phyloP scores from a whole-genome alignment of 2,888 invertebrate genomes.

The Drosophila cognata region DNA sequence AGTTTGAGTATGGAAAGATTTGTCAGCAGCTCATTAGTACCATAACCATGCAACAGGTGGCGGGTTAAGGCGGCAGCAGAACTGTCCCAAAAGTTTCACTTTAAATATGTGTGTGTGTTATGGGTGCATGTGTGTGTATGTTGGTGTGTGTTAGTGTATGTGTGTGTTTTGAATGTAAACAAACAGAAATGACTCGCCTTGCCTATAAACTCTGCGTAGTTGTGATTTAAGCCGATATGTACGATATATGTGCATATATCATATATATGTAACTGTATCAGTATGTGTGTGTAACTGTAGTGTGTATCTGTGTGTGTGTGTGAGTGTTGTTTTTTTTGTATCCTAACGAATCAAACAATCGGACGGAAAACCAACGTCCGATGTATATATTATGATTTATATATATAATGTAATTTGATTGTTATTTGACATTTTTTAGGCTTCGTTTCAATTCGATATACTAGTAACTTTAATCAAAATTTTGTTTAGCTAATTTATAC shows the following conservation, averaged over 20 bases:
- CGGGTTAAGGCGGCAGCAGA: constrained; percentile 63
- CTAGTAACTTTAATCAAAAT: constrained; percentile 49
- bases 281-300: constrained; percentile 18
- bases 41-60: constrained; percentile 89
- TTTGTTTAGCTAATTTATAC: constrained; percentile 20
- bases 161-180: constrained; percentile 32
- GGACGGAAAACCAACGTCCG: constrained; percentile 7
- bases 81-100: constrained; percentile 8
- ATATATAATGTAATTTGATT: constrained; percentile 13
- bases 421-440: constrained; percentile 10
- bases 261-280: constrained; percentile 22
- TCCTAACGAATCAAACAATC: constrained; percentile 30
- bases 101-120: constrained; percentile 7
- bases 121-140: background rate
- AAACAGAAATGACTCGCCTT: constrained; percentile 63
- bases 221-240: constrained; percentile 71
- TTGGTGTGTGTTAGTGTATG: background rate
- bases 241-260: constrained; percentile 35
- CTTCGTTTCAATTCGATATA: constrained; percentile 25
- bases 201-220: constrained; percentile 75
- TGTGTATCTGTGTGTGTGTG: constrained; percentile 15
- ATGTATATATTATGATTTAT: constrained; percentile 2
- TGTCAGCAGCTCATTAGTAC: constrained; percentile 95
- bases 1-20: constrained; percentile 93
- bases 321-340: constrained; percentile 1